Evolutionary conservation across 2,888 invertebrate species (phyloP).

Genomic region (Lasius fuliginosus): DNA sequence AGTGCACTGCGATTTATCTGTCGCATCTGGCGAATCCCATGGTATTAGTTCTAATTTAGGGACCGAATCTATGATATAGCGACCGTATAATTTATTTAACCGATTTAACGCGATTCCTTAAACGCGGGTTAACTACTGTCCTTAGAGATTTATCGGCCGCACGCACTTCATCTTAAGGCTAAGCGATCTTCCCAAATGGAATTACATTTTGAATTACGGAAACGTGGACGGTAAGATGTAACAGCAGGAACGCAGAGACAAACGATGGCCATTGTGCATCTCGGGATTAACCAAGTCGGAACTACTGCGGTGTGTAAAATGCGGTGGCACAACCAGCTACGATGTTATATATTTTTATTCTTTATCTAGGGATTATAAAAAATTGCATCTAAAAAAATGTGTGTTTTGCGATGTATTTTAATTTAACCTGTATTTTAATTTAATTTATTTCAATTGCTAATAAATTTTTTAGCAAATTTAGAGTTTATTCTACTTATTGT

Average conservation of each 20-base stretch:
- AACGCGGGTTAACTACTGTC: constrained; percentile 7
- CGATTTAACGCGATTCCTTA: constrained; percentile 18
- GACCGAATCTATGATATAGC: not conserved
- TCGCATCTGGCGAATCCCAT: not conserved
- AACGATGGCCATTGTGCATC: not conserved
- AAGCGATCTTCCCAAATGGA: constrained; percentile 7
- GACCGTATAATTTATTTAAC: constrained; percentile 21
- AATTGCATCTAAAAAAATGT: not conserved
- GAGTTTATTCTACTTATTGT: not conserved
- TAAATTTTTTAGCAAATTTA: not conserved
- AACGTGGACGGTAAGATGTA: constrained; percentile 16
- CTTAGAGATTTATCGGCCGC: not conserved
- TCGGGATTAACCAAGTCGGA: constrained; percentile 16
- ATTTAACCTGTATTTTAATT: not conserved
- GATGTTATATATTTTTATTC: constrained; percentile 10
- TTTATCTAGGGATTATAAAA: constrained; percentile 17
- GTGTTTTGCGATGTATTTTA: not conserved
- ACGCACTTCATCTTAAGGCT: not conserved
- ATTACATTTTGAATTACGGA: constrained; percentile 32
- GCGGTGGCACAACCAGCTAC: not conserved
- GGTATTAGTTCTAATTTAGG: constrained; percentile 15
- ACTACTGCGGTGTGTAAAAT: not conserved
- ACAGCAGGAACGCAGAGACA: constrained; percentile 20
- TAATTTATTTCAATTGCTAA: not conserved
- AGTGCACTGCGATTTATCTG: constrained; percentile 10